phyloP scores from a whole-genome alignment of 1,140 invertebrate genomes.

The Drosophila lacteicornis region DNA sequence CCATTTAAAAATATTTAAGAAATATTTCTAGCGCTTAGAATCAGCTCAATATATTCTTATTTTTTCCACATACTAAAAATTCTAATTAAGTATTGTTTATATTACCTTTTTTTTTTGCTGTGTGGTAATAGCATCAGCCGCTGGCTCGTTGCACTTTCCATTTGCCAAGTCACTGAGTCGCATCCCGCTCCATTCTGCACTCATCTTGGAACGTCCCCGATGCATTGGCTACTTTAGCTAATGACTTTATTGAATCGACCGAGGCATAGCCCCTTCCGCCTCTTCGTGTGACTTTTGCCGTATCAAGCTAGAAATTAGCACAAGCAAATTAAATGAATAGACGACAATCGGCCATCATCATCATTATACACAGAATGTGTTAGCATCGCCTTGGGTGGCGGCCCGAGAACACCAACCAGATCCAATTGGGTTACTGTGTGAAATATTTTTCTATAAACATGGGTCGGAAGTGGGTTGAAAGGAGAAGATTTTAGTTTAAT shows the following conservation, averaged over 20 bases:
- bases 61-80: too few relatives aligned
- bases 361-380: conserved; percentile 28
- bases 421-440: background rate
- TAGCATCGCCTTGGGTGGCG: conserved; percentile 27
- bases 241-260: conserved; percentile 80
- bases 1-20: too few relatives aligned
- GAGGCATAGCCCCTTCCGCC: conserved; percentile 37
- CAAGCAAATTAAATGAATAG: conserved; percentile 76
- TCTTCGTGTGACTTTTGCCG: conserved; percentile 73
- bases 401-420: conserved; percentile 1
- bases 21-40: too few relatives aligned
- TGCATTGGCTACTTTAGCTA: conserved; percentile 78
- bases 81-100: background rate
- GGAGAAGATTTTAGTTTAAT: too few relatives aligned
- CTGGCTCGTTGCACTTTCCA: conserved; percentile 72
- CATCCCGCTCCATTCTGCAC: conserved; percentile 29
- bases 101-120: background rate
- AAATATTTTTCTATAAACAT: background rate
- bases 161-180: conserved; percentile 73
- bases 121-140: conserved; percentile 11
- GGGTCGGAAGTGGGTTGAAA: background rate
- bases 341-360: conserved; percentile 58
- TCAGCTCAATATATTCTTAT: background rate
- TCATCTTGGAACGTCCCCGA: conserved; percentile 46
- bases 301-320: conserved; percentile 72